A percentile compares a stretch with the other conserved stretches of the same genome.
Evolutionary conservation across 2,113 vertebrate species (phyloP).

Genomic region (Tyrannus savana): DNA sequence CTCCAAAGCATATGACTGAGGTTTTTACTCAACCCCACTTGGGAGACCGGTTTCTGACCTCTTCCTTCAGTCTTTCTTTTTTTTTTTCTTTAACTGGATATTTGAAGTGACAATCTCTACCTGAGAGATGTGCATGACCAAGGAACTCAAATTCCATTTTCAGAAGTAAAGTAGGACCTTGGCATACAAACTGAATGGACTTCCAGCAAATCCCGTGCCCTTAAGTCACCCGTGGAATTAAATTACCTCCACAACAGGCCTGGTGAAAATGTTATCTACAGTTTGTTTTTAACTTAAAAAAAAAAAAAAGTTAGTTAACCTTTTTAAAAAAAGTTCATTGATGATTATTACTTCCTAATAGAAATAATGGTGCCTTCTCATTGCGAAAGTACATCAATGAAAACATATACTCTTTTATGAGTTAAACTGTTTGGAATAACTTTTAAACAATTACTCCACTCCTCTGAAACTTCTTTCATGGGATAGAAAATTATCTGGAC

Average conservation of each 20-base stretch:
- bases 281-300: not conserved
- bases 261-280: not conserved
- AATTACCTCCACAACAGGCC: not conserved
- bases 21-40: not conserved
- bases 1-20: not conserved
- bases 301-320: not conserved
- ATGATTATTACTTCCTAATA: not conserved
- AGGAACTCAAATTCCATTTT: not conserved
- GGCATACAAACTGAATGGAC: not conserved
- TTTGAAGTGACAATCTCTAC: not conserved
- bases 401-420: not conserved
- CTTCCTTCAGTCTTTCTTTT: not conserved
- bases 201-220: not conserved
- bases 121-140: accelerated
- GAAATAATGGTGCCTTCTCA: not conserved
- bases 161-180: not conserved
- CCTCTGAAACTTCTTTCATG: constrained; percentile 13
- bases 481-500: not conserved
- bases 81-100: not conserved
- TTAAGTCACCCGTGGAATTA: not conserved
- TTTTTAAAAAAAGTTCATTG: not conserved
- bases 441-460: constrained; percentile 4
- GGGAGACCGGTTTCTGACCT: not conserved
- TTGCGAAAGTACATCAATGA: not conserved
- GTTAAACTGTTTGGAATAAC: not conserved